Conservation (phyloP, 2,888 invertebrate species). For the Halictus quadricinctus region DNA sequence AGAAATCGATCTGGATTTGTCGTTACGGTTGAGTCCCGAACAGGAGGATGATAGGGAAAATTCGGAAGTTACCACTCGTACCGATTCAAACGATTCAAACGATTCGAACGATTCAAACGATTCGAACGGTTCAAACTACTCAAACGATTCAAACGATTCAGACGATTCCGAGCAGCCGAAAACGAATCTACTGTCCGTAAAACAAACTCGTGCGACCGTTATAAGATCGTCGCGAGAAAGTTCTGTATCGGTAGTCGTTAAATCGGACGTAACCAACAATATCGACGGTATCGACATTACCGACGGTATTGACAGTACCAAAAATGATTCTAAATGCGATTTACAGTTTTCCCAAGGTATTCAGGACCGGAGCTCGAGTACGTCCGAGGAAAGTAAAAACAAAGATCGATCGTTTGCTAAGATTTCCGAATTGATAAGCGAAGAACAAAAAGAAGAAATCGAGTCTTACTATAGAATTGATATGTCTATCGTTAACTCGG, state of each 20-base stretch:
- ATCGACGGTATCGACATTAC: not conserved
- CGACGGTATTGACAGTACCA: not conserved
- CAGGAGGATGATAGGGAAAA: slow-evolving; percentile 27
- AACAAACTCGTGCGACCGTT: slow-evolving; percentile 30
- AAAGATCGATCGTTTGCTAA: slow-evolving; percentile 66
- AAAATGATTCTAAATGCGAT: not conserved
- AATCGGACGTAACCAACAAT: not conserved
- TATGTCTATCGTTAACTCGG: slow-evolving; percentile 70
- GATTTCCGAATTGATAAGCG: slow-evolving; percentile 75
- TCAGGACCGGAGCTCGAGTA: not conserved
- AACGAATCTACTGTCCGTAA: not conserved
- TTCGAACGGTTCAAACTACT: too few species aligned
- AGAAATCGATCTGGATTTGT: slow-evolving; percentile 20
- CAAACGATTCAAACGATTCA: too few species aligned
- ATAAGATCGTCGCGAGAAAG: slow-evolving; percentile 24
- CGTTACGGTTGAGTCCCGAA: slow-evolving; percentile 40
- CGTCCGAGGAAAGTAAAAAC: slow-evolving; percentile 26
- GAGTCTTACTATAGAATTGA: slow-evolving; percentile 72
- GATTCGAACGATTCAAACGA: too few species aligned
- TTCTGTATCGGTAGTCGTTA: not conserved
- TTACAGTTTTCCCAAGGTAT: not conserved
- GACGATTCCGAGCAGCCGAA: not conserved
- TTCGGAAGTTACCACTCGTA: not conserved
- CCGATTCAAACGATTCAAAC: not conserved
- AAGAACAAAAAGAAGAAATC: slow-evolving; percentile 73